Base-by-base conservation (phyloP, 2,797 vertebrate species). In the Sternarchorhynchus goeldii region DNA sequence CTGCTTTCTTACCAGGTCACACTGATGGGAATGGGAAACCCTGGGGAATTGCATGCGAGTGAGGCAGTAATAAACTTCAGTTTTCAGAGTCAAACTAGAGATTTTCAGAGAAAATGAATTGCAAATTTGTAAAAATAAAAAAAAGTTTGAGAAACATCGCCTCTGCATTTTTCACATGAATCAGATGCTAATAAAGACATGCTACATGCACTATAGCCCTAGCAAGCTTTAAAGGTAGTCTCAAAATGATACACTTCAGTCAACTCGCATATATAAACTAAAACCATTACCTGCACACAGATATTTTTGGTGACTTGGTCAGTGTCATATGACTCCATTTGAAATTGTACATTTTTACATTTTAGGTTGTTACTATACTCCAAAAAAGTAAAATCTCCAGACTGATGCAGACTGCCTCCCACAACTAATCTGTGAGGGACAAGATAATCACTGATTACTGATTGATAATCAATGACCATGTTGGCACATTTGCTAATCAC, bases 91-190 rank as follows among this genome's bases (percentile, higher is more conserved):
- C 29, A 16, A 25, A 29, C 20, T 20, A 31, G 31, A 29, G 14
- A 57, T 29, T 45, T 55, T 45, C 63, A 77, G 67, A 36, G 62
- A 59, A 73, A 50, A 65, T 73, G 55, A 73, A 73, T 79, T 53
- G 18, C 56, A 73, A 59, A 39, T 7, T 50, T 65, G 16, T 56
- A 6, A 45, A 14, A 73, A 57, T 2, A 45, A 45, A 50, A 50
- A 50, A 50, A 12, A 12, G 8, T 70, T 34, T 20, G 14, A 59
- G 14, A 53, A 60, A 53, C 65, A 57, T 25, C 50, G 45, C 56
- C 75, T 41, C 36, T 32, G 65, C 31, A 17, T 59, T 79, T 81
- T 55, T 62, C 57, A 29, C 39, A 70, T 76, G 32, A 76, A 58
- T 64, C 17, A 34, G 56, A 39, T 66, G 34, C 45, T 74, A 79